Base-by-base conservation (phyloP, 1,140 invertebrate species). In the Pissodes strobi region DNA sequence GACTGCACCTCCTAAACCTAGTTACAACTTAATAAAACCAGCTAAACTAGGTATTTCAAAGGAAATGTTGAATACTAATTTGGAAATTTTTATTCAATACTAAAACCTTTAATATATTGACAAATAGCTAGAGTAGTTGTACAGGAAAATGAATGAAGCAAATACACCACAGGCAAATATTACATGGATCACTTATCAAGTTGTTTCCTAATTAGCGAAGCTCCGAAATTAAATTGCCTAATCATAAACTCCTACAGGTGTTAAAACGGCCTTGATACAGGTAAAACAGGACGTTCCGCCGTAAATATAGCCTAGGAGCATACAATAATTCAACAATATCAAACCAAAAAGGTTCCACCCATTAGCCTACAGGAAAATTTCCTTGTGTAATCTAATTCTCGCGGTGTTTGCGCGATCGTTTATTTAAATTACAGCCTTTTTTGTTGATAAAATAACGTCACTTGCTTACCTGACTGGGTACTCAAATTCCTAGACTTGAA, bases 371-470 rank as follows among this genome's bases (percentile, higher is more conserved):
- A 21, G 19, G n/a, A 2, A 43, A 43, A 23, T 15, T 23, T 8
- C 21, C 21, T 23, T 23, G 12, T 49, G 22, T 49, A 23, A 49
- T 23, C 46, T 49, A 23, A 43, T 23, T 21, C 22, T 23, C 46
- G 19, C 25, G 46, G 21, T 49, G 22, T 49, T 49, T 49, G 46
- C 21, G 2, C 19, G n/a, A 15, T 12, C 22, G 15, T 52, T 52
- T 30, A 52, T 30, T 56, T 39, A 23, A 56, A 18, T 56, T 41
- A 41, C 37, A 41, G 19, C 1, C 34, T 56, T 56, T 52, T 41
- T 22, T 15, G 39, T 45, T 57, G 55, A 57, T 57, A 45, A 45
- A 57, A 57, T 57, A 43, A 57, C 23, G 27, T 45, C 55, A 57
- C 6, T 27, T 6, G 13, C 23, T 52, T 52, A 52, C 48, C 48